A percentile compares a stretch with the other conserved stretches of the same genome.
These are phyloP conservation scores for Rhagonycha lutea DNA, from an alignment of 2,888 invertebrate species.

Conservation along the genomic window DNA sequence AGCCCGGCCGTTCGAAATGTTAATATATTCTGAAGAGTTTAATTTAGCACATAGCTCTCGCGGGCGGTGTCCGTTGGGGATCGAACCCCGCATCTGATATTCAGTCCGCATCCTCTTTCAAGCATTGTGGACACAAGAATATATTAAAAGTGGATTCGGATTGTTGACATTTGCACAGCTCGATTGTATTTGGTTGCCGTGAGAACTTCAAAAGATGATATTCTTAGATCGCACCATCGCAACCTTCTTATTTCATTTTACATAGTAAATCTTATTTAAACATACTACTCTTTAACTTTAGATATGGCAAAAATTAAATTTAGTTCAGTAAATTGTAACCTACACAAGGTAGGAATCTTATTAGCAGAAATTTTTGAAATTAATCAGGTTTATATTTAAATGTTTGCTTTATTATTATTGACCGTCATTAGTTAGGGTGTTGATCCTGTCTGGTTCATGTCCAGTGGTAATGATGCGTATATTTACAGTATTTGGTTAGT, in stretches of 20 bases:
- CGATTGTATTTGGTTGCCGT: constrained; percentile 36
- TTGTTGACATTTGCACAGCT: constrained; percentile 54
- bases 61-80: constrained; percentile 43
- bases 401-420: constrained; percentile 20
- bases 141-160: constrained; percentile 56
- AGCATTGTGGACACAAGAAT: constrained; percentile 56
- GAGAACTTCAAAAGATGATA: constrained; percentile 46
- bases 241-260: constrained; percentile 10
- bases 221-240: constrained; percentile 10
- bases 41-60: constrained; percentile 56
- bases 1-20: constrained; percentile 52
- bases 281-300: not conserved
- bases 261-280: not conserved
- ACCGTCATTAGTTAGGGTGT: constrained; percentile 29
- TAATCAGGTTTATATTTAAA: constrained; percentile 17
- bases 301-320: not conserved
- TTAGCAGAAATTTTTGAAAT: constrained; percentile 5
- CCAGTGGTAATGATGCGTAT: constrained; percentile 42
- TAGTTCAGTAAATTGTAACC: not conserved
- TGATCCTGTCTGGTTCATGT: constrained; percentile 23
- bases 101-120: constrained; percentile 52
- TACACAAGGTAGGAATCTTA: not conserved
- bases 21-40: constrained; percentile 57
- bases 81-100: constrained; percentile 49
- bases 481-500: constrained; percentile 41